A percentile compares a stretch with the other conserved stretches of the same genome.
Evolutionary conservation across 2,113 vertebrate species (phyloP).

Genomic region (Tympanuchus pallidicinctus): DNA sequence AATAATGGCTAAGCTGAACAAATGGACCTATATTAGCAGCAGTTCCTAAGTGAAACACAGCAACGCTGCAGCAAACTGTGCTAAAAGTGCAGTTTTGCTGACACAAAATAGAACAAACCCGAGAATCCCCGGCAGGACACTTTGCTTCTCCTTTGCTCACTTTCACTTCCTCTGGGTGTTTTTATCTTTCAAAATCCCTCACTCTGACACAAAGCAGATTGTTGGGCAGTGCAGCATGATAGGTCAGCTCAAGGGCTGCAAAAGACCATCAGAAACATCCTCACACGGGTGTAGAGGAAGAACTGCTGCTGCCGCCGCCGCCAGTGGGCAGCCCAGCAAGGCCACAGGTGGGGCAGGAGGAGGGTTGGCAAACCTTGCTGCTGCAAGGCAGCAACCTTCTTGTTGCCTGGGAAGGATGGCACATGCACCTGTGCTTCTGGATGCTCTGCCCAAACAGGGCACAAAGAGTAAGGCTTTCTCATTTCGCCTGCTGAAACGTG

Average conservation of each 20-base stretch:
- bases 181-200: background rate
- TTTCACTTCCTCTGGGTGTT: constrained; percentile 23
- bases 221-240: background rate
- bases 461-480: background rate
- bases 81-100: background rate
- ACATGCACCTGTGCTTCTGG: background rate
- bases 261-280: background rate
- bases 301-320: background rate
- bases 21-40: background rate
- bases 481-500: background rate
- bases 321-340: background rate
- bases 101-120: background rate
- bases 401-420: background rate
- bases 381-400: background rate
- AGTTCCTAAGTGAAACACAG: background rate
- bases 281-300: background rate
- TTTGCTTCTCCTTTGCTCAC: background rate
- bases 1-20: background rate
- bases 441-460: background rate
- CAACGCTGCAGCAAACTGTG: background rate
- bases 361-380: background rate
- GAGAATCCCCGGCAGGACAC: background rate
- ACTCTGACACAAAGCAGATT: background rate
- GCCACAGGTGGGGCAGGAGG: background rate
- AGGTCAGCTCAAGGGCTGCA: background rate